Conservation (phyloP, 2,888 invertebrate species). For the Trichogramma dendrolimi region DNA sequence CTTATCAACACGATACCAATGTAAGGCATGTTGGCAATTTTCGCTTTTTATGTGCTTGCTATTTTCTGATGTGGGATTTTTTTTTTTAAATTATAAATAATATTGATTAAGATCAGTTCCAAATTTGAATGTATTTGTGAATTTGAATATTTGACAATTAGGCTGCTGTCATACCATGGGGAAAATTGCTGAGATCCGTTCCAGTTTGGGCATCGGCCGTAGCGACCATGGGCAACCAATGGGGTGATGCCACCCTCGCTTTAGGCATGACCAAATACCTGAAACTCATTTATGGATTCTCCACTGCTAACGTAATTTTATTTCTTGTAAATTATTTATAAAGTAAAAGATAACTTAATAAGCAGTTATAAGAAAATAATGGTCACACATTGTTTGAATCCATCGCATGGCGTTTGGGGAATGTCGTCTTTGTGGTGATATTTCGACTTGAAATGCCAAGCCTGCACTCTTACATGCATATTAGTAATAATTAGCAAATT, state of each 20-base stretch:
- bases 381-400: too few species aligned
- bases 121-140: neutral
- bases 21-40: conserved; percentile 35
- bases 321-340: neutral
- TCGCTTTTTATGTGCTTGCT: conserved; percentile 9
- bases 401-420: too few species aligned
- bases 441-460: too few species aligned
- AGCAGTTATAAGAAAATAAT: too few species aligned
- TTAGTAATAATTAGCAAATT: too few species aligned
- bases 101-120: neutral
- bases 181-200: conserved; percentile 55
- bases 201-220: conserved; percentile 61
- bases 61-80: neutral
- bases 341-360: too few species aligned
- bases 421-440: too few species aligned
- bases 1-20: conserved; percentile 50
- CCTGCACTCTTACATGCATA: too few species aligned
- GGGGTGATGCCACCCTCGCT: conserved; percentile 60
- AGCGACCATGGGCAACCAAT: conserved; percentile 59
- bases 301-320: conserved; percentile 56
- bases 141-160: conserved; percentile 22
- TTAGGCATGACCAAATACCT: conserved; percentile 59
- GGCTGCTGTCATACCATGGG: conserved; percentile 56
- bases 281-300: conserved; percentile 59
- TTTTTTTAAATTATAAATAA: neutral